Conservation (phyloP, 2,113 vertebrate genomes). For the Carassius carassius region DNA sequence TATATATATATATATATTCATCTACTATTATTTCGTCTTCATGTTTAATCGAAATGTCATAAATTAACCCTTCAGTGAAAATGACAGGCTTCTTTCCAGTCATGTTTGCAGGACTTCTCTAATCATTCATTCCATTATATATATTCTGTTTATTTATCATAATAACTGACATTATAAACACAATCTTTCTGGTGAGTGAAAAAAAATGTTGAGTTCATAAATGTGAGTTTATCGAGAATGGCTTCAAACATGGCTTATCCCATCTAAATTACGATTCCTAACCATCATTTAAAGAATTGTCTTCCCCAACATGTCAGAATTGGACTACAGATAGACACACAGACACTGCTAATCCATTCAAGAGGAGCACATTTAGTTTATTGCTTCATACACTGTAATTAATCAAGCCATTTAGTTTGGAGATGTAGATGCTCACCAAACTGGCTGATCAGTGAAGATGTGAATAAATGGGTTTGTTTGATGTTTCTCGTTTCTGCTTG, state of each 20-base stretch:
- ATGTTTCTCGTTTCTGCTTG: slow-evolving; percentile 19
- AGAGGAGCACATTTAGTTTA: slow-evolving; percentile 2
- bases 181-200: neutral
- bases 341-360: neutral
- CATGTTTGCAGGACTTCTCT: neutral
- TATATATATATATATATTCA: too few relatives aligned
- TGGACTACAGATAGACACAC: neutral
- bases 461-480: slow-evolving; percentile 24
- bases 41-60: too few relatives aligned
- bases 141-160: neutral
- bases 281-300: neutral
- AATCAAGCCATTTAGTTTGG: slow-evolving; percentile 10
- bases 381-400: neutral
- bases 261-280: too few relatives aligned
- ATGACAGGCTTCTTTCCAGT: neutral
- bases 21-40: too few relatives aligned
- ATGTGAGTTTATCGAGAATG: too few relatives aligned
- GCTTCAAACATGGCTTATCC: too few relatives aligned
- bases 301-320: neutral
- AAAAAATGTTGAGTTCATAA: too few relatives aligned
- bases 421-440: slow-evolving; percentile 25
- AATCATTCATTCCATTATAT: neutral
- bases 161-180: too few relatives aligned
- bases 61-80: too few relatives aligned
- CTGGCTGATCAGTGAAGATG: neutral